phyloP scores from a whole-genome alignment of 2,888 invertebrate genomes.

The Ichneumoninae sp. region DNA sequence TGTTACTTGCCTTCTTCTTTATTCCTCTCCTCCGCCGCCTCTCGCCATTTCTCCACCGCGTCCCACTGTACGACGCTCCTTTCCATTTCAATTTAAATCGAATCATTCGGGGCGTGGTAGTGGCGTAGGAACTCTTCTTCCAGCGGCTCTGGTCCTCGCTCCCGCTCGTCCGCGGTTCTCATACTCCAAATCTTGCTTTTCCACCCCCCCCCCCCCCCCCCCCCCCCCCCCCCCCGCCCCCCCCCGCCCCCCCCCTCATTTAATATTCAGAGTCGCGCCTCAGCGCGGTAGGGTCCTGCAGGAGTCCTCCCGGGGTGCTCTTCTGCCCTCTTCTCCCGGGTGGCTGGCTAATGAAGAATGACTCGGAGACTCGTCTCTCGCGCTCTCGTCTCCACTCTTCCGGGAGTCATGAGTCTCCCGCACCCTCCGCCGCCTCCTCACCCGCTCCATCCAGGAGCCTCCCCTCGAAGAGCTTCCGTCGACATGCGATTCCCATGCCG shows the following conservation, averaged over 20 bases:
- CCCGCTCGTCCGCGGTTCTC: slow-evolving; percentile 32
- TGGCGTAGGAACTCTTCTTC: slow-evolving; percentile 34
- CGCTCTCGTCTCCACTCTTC: slow-evolving; percentile 41
- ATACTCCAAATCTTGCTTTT: slow-evolving; percentile 40
- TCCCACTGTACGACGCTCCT: slow-evolving; percentile 47
- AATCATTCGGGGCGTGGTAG: slow-evolving; percentile 71
- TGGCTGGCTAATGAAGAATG: slow-evolving; percentile 71
- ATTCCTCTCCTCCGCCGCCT: slow-evolving; percentile 9
- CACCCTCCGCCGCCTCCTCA: slow-evolving; percentile 10
- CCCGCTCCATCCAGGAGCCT: slow-evolving; percentile 1
- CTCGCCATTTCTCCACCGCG: slow-evolving; percentile 1
- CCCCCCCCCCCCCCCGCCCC: background rate
- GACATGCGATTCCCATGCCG: slow-evolving; percentile 60
- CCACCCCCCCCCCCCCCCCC: slow-evolving; percentile 3
- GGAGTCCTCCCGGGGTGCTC: slow-evolving; percentile 35
- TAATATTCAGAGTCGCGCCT: slow-evolving; percentile 67
- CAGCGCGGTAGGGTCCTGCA: slow-evolving; percentile 51
- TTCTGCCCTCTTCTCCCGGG: slow-evolving; percentile 47
- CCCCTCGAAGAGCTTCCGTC: slow-evolving; percentile 41
- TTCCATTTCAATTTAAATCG: slow-evolving; percentile 74
- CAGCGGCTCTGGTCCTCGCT: slow-evolving; percentile 28
- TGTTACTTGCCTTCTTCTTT: slow-evolving; percentile 41
- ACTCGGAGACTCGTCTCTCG: slow-evolving; percentile 61
- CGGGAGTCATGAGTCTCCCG: slow-evolving; percentile 59
- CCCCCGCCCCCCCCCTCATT: slow-evolving; percentile 32